Conservation (phyloP, 2,888 invertebrate species). For the Pelosia muscerda region DNA sequence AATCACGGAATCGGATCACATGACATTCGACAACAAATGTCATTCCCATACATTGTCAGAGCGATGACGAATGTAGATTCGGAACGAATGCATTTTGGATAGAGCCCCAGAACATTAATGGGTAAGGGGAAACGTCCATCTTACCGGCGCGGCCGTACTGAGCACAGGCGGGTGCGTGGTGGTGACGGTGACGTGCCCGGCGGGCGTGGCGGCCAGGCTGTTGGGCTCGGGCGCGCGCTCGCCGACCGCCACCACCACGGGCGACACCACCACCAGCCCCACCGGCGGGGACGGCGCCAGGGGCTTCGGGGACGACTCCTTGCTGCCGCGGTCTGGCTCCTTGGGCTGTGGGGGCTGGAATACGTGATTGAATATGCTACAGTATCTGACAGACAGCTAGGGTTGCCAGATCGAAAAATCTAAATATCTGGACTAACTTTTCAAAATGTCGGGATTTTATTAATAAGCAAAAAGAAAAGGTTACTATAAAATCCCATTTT, state of each 20-base stretch:
- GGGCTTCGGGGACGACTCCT: conserved; percentile 35
- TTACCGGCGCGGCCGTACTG: conserved; percentile 36
- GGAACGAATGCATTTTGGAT: too few relatives aligned
- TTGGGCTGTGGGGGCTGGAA: conserved; percentile 54
- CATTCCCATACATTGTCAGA: too few relatives aligned
- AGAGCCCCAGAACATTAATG: too few relatives aligned
- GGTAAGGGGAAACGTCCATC: not conserved
- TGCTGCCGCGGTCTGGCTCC: conserved; percentile 41
- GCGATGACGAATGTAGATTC: too few relatives aligned
- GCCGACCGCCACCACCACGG: conserved; percentile 61
- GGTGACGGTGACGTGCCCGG: conserved; percentile 94
- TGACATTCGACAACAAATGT: too few relatives aligned
- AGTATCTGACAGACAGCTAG: too few relatives aligned
- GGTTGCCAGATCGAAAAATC: too few relatives aligned
- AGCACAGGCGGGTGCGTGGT: conserved; percentile 89
- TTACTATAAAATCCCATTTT: too few relatives aligned
- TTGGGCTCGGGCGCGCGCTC: conserved; percentile 82
- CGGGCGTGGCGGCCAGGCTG: conserved; percentile 90
- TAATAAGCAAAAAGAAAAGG: too few relatives aligned
- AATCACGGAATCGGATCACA: too few relatives aligned
- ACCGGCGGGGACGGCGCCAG: conserved; percentile 38
- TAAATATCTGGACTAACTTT: too few relatives aligned
- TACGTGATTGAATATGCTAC: not conserved
- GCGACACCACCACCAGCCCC: conserved; percentile 34
- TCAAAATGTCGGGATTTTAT: too few relatives aligned